Evolutionary conservation across 1,140 invertebrate species (phyloP), one percentile per base, ranked within the genome.

Genomic region (Dinoponera quadriceps): DNA sequence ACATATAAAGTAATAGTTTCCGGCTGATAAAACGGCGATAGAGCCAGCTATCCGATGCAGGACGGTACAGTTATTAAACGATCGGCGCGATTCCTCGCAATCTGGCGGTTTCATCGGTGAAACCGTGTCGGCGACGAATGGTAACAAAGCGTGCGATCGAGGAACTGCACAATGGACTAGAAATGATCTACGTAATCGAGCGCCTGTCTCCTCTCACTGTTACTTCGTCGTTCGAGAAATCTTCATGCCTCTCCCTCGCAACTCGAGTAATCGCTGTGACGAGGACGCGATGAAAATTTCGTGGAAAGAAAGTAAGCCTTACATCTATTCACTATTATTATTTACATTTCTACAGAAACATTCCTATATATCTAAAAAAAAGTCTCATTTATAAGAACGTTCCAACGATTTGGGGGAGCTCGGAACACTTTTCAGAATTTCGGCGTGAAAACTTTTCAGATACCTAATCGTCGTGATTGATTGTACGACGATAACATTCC

Each of bases 21-120:
- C 73, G 62, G 48, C 38, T 77, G 74, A 66, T 77, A 66, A 77
- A 51, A 7, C n/a, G 18, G 14, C 73, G 48, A 77, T 66, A 77
- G 66, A 25, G 48, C n/a, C 27, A 66, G 60, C 74, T n/a, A 4
- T 63, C 22, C 48, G 25, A 27, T 18, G 57, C 27, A 5, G 20
- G 44, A 27, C 38, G 72, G 73, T 51, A 75, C 27, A 77, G 74
- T 77, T 77, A 77, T 66, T 77, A 77, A 77, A 54, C 74, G 74
- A 77, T 54, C 54, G 62, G 44, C 74, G 62, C 74, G 66, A 77
- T 77, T 66, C 60, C 16, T 77, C 20, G 74, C 60, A 77, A 77
- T 77, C 74, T 77, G 11, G 27, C 0, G 20, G 59, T 77, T 77
- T 77, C 74, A 77, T 77, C 74, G 49, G 62, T 38, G 74, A 77